Percentiles rank a stretch among this genome's conserved stretches.
These are phyloP conservation scores for Oreocharis arfaki DNA, from an alignment of 2,113 vertebrate species.

Conservation along the genomic window DNA sequence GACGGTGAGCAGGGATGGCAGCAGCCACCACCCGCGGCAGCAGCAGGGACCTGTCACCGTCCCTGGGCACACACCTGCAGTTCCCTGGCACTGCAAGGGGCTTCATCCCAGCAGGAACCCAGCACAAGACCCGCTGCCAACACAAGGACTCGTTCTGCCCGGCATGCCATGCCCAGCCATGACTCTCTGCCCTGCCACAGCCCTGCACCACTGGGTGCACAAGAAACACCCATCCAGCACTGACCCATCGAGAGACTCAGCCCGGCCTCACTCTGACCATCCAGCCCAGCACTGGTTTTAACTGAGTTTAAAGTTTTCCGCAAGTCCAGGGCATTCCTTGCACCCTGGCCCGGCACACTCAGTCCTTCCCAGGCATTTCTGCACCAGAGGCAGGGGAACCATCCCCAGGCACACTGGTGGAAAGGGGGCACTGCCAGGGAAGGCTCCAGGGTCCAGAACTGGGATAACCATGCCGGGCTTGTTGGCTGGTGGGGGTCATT, in stretches of 20 bases:
- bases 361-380: background rate
- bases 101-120: background rate
- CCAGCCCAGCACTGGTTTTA: background rate
- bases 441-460: background rate
- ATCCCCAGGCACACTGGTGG: background rate
- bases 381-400: background rate
- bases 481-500: background rate
- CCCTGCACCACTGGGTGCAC: background rate
- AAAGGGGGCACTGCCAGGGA: background rate
- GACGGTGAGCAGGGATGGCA: rapidly evolving
- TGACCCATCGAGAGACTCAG: background rate
- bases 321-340: rapidly evolving
- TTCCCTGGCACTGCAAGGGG: background rate
- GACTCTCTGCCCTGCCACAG: rapidly evolving
- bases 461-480: background rate
- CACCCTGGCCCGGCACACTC: rapidly evolving
- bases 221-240: rapidly evolving
- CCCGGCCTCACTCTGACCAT: background rate
- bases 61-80: background rate
- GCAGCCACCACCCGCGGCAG: rapidly evolving
- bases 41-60: background rate
- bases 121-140: rapidly evolving
- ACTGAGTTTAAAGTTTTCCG: background rate
- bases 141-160: background rate
- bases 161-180: rapidly evolving